Conservation (phyloP, 2,113 vertebrate species). For the Mustelus asterias region DNA sequence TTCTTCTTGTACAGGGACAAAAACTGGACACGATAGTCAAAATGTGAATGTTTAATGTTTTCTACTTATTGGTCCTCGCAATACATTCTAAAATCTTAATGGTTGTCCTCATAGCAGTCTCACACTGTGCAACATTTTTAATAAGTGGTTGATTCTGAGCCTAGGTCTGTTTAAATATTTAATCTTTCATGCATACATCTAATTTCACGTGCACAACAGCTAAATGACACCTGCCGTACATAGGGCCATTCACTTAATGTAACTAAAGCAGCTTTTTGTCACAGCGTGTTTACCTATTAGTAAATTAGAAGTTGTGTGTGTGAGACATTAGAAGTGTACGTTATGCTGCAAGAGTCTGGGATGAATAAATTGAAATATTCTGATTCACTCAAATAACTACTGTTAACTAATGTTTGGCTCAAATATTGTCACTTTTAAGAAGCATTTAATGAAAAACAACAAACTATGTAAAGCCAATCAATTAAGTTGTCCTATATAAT, state of each 20-base stretch:
- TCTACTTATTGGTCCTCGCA: neutral
- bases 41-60: neutral
- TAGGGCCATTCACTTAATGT: neutral
- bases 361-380: neutral
- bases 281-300: neutral
- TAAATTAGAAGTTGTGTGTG: neutral
- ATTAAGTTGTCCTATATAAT: neutral
- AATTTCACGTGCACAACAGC: neutral
- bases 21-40: neutral
- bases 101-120: neutral
- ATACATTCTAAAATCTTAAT: neutral
- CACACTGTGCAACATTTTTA: neutral
- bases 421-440: neutral
- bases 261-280: neutral
- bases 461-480: neutral
- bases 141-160: neutral
- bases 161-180: neutral
- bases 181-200: neutral
- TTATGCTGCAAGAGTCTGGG: neutral
- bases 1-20: neutral
- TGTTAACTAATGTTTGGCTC: neutral
- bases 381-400: neutral
- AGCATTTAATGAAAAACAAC: neutral
- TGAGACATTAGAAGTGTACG: neutral
- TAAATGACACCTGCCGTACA: neutral